These are phyloP conservation scores for Meteorus colon DNA, from an alignment of 2,888 invertebrate genomes.

Conservation along the genomic window DNA sequence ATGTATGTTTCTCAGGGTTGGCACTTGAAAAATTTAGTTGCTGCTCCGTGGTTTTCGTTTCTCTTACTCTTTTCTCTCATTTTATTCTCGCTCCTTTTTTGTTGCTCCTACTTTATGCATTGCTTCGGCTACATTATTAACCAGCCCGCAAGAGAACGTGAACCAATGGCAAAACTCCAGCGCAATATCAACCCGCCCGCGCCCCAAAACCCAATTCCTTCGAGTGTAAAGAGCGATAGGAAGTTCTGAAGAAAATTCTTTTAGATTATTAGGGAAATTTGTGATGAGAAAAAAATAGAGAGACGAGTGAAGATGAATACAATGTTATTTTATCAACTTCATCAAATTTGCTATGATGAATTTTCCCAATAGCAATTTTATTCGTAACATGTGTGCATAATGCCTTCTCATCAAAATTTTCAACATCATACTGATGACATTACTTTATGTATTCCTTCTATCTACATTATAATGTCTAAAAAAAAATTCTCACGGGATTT, in stretches of 20 bases:
- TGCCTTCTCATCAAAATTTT: too few species aligned
- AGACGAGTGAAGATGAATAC: neutral
- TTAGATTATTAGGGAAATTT: neutral
- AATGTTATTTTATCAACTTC: neutral
- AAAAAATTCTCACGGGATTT: neutral
- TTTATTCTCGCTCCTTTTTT: neutral
- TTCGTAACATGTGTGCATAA: too few species aligned
- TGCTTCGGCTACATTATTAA: constrained; percentile 8
- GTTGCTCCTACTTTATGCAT: neutral
- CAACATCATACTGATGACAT: too few species aligned
- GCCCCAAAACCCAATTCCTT: constrained; percentile 2
- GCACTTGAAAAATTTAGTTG: constrained; percentile 1
- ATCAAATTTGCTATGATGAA: too few species aligned
- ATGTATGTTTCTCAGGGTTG: neutral
- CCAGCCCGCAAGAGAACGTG: constrained; percentile 6
- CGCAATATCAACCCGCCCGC: neutral
- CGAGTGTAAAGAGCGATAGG: constrained; percentile 13
- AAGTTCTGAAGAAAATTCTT: neutral
- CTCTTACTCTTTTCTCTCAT: neutral
- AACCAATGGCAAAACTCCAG: constrained; percentile 6
- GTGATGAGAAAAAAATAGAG: neutral
- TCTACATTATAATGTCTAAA: too few species aligned
- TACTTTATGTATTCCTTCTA: too few species aligned
- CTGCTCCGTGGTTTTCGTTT: neutral
- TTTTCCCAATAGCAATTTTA: too few species aligned